phyloP scores from a whole-genome alignment of 2,797 vertebrate genomes.

The Brachyalestes nurse region DNA sequence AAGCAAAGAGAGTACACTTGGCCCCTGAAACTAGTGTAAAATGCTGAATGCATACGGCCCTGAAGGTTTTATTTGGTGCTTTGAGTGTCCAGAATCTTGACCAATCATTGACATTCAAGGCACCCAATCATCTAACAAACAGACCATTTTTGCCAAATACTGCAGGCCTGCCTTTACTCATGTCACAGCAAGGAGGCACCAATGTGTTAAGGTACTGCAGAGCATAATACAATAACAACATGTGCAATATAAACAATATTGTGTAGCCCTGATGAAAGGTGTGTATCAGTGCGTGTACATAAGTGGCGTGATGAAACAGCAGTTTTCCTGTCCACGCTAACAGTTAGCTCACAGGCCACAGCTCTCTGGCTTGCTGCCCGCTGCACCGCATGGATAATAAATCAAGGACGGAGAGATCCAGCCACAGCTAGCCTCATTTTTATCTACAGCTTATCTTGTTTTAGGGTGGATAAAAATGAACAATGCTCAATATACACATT shows the following conservation, averaged over 20 bases:
- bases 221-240: neutral
- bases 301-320: constrained; percentile 11
- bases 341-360: neutral
- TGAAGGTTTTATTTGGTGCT: neutral
- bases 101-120: neutral
- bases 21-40: too few relatives aligned
- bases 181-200: neutral
- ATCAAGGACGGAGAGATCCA: neutral
- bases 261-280: neutral
- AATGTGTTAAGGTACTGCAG: neutral
- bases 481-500: constrained; percentile 37
- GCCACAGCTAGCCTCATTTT: neutral
- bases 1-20: too few relatives aligned
- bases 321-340: constrained; percentile 17
- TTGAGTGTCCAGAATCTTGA: neutral
- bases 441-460: neutral
- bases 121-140: neutral
- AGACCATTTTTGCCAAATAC: neutral
- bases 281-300: constrained; percentile 16
- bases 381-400: neutral
- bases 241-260: neutral
- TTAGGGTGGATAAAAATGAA: neutral
- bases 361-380: constrained; percentile 14
- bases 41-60: too few relatives aligned
- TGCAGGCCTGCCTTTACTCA: neutral